Evolutionary conservation across 1,140 invertebrate genomes (phyloP), one percentile per base, ranked within the genome.

Genomic region (Hesperophylax magnus): DNA sequence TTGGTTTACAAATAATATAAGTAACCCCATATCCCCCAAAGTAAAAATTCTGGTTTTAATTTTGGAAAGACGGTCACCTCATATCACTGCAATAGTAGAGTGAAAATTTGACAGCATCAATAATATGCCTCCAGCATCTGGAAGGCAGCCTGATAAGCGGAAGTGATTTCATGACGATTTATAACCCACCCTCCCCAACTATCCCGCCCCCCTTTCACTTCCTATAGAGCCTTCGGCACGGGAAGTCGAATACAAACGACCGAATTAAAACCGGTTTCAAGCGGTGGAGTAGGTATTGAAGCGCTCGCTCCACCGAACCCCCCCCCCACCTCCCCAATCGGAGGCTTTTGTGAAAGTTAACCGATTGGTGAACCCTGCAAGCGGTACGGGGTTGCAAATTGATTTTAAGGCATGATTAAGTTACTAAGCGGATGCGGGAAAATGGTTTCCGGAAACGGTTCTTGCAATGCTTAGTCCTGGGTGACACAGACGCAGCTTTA

Each of bases 231-330:
- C 76, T 63, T 65, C 60, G 76, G 76, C 20, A 58, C 69, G 18
- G 79, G 82, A 83, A 80, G 77, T 79, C 63, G 79, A 81, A 81
- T 83, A 83, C 82, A 83, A 83, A 83, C 79, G 82, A 83, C 76
- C 82, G 79, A 83, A 83, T 83, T 83, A 83, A 83, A 81, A 83
- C 79, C 79, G 78, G 81, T 52, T 52, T 56, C 22, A 22, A 39
- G 75, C 54, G 75, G 75, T 9, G 61, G 61, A 61, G 56, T 77
- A 63, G 17, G 58, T 61, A 63, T 76, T 77, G 56, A 77, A 47
- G 58, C 75, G 61, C 56, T 61, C 27, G 14, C 39, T 52, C 52
- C 39, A 72, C 65, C 39, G 69, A 47, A 11, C 39, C 39, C 5
- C 27, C 27, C 27, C 39, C 11, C 39, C 3, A 47, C 39, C 39